Evolutionary conservation across 2,888 invertebrate genomes (phyloP).

Genomic region (Thumatha senex): DNA sequence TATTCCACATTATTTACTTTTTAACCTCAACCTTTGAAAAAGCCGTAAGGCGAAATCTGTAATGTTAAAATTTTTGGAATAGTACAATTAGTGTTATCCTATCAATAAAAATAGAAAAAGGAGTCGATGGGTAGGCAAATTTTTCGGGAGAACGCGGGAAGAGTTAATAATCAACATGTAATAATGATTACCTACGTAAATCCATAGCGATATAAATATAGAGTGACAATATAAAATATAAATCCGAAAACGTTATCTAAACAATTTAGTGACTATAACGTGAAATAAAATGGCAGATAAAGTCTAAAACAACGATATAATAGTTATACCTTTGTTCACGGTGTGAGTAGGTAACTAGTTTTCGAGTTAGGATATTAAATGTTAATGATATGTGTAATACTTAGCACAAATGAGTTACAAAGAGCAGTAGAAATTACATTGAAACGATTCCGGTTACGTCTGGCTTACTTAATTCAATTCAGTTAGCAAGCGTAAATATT

Average conservation of each 20-base stretch:
- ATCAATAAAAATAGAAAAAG: too few species aligned
- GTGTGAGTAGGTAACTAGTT: slow-evolving; percentile 15
- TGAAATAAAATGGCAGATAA: neutral
- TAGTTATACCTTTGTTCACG: slow-evolving; percentile 5
- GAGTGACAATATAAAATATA: slow-evolving; percentile 8
- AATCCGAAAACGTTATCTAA: slow-evolving; percentile 17
- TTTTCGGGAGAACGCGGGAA: too few species aligned
- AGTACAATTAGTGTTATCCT: too few species aligned
- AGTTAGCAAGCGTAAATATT: slow-evolving; percentile 63
- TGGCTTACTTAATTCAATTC: slow-evolving; percentile 56
- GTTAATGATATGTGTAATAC: slow-evolving; percentile 29
- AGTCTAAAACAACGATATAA: slow-evolving; percentile 9
- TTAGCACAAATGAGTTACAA: slow-evolving; percentile 27
- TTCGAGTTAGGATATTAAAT: slow-evolving; percentile 20
- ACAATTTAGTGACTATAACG: slow-evolving; percentile 5
- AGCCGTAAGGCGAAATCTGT: too few species aligned
- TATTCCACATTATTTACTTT: too few species aligned
- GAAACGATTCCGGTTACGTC: slow-evolving; percentile 42
- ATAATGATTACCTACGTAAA: slow-evolving; percentile 11
- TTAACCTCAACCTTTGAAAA: too few species aligned
- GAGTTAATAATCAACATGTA: neutral
- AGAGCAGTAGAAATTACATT: slow-evolving; percentile 38
- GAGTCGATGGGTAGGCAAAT: too few species aligned
- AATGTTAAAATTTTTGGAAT: too few species aligned
- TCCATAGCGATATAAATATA: slow-evolving; percentile 7